A percentile compares a stretch with the other conserved stretches of the same genome.
These are phyloP conservation scores for Spheniscus humboldti DNA, from an alignment of 2,797 vertebrate species.

Conservation along the genomic window DNA sequence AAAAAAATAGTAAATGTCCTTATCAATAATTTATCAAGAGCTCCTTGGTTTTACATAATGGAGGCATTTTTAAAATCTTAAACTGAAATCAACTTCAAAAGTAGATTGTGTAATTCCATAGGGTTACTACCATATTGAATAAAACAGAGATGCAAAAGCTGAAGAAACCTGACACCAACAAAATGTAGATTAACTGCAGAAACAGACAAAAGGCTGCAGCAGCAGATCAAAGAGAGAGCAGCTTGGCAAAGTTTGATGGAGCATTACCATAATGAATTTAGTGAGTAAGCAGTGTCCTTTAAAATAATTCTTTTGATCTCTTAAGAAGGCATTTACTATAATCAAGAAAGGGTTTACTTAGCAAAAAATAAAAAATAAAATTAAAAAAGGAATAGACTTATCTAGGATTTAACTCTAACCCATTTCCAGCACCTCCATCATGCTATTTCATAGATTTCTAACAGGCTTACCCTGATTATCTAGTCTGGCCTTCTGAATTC, in stretches of 20 bases:
- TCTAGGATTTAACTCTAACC: slow-evolving; percentile 41
- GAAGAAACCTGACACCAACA: slow-evolving; percentile 53
- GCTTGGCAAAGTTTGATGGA: slow-evolving; percentile 41
- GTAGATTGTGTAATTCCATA: slow-evolving; percentile 25
- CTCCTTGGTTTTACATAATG: slow-evolving; percentile 12
- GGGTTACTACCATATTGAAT: slow-evolving; percentile 5
- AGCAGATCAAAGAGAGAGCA: slow-evolving; percentile 70
- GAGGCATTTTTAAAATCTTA: neutral
- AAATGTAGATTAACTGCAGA: slow-evolving; percentile 73
- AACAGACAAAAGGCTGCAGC: slow-evolving; percentile 59
- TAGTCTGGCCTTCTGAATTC: neutral
- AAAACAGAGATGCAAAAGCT: slow-evolving; percentile 32
- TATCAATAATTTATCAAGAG: slow-evolving; percentile 16
- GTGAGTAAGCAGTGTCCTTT: slow-evolving; percentile 70
- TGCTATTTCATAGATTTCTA: slow-evolving; percentile 1
- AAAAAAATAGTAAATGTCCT: neutral
- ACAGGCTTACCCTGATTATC: neutral
- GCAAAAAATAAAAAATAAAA: neutral
- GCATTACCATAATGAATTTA: slow-evolving; percentile 75
- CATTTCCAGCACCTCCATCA: neutral
- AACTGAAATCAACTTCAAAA: slow-evolving; percentile 11
- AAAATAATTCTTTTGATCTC: slow-evolving; percentile 70
- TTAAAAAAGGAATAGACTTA: neutral
- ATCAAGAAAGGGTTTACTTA: slow-evolving; percentile 65
- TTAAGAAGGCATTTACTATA: slow-evolving; percentile 70